Evolutionary conservation across 2,797 vertebrate genomes (phyloP), one percentile per base, ranked within the genome.

Genomic region (Pangasius mekongensis): DNA sequence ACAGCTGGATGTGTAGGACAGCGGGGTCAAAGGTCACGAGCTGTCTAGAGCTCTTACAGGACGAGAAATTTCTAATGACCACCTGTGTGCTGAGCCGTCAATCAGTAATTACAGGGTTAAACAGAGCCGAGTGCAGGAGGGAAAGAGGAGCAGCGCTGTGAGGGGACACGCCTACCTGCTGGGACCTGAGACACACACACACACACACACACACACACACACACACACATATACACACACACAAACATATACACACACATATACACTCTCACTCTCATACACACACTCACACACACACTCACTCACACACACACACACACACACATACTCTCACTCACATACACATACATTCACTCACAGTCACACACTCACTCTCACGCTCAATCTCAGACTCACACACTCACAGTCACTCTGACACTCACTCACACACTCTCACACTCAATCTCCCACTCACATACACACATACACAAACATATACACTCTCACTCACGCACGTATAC

Each of bases 1-100:
- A 96, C 96, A 96, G 96, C 95, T 97, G 96, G 95, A 94, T 87
- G 89, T 86, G 90, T 91, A 87, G 93, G 93, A 92, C 91, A 90
- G 80, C 1, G 73, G 85, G 94, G 95, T 95, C 94, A 95, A 87
- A 92, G 95, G 95, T 94, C 95, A 95, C 92, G 89, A 90, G 93
- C 93, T 94, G 96, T 96, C 95, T 96, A 94, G 94, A 91, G 92
- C 93, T 92, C 87, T 13, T 89, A 91, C 93, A 92, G 93, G 94
- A 95, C 56, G 89, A 93, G 93, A 96, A 94, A 94, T 92, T 94
- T 92, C 90, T 96, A 97, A 97, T 96, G 93, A 96, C 94, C 92
- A 94, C 93, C 94, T 90, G 93, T 93, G 95, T 93, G 92, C 89
- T 92, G 89, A 93, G 90, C 91, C 95, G 95, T 96, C 95, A 95